Conservation (phyloP, 2,797 vertebrate genomes). For the Sebastes ruberrimus region DNA sequence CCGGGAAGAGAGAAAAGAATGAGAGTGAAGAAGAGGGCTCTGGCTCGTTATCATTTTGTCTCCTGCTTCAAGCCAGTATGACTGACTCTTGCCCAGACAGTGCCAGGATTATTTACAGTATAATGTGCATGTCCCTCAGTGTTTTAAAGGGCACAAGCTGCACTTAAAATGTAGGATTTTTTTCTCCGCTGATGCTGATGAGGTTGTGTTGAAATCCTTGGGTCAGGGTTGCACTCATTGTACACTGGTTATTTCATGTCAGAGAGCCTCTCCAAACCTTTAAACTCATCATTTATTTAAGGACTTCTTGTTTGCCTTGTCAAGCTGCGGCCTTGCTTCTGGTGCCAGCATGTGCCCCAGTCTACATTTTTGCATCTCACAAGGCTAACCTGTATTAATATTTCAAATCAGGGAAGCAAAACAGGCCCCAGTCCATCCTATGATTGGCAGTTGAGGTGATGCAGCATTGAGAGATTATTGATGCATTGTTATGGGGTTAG, state of each 20-base stretch:
- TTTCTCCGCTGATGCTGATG: constrained; percentile 30
- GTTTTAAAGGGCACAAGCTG: constrained; percentile 2
- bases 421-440: constrained; percentile 55
- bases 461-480: constrained; percentile 68
- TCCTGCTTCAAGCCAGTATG: constrained; percentile 13
- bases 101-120: constrained; percentile 6
- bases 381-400: constrained; percentile 85
- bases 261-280: constrained; percentile 75
- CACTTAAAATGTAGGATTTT: background rate
- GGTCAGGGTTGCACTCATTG: constrained; percentile 57
- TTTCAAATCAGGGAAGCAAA: constrained; percentile 80
- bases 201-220: constrained; percentile 46
- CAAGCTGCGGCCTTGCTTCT: constrained; percentile 83
- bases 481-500: constrained; percentile 61
- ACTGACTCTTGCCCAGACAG: constrained; percentile 20
- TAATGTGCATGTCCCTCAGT: background rate
- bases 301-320: constrained; percentile 80
- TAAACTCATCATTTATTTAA: constrained; percentile 84
- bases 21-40: constrained; percentile 6
- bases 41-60: constrained; percentile 45
- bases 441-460: constrained; percentile 76
- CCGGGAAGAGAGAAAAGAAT: background rate
- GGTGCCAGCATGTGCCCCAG: constrained; percentile 73
- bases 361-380: constrained; percentile 83
- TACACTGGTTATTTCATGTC: constrained; percentile 68